phyloP scores from a whole-genome alignment of 2,797 vertebrate genomes.

The Coendou prehensilis region DNA sequence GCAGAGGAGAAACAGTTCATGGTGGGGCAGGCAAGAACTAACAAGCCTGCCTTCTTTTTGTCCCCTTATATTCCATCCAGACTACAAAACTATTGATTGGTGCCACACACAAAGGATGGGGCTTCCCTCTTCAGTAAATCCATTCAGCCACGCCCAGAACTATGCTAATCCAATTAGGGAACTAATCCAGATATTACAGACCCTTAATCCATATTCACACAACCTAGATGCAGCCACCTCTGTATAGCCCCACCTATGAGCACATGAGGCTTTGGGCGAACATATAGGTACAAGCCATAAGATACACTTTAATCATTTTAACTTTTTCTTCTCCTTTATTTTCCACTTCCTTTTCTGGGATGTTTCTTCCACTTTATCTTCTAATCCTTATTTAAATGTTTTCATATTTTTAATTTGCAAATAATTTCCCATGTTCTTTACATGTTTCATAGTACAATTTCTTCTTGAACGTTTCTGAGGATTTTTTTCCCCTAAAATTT shows the following conservation, averaged over 20 bases:
- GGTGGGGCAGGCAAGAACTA: not conserved
- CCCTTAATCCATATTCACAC: not conserved
- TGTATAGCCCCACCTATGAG: not conserved
- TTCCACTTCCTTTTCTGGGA: not conserved
- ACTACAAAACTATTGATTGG: not conserved
- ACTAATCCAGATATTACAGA: not conserved
- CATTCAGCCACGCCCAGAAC: not conserved
- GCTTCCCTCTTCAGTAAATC: not conserved
- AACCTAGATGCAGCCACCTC: not conserved
- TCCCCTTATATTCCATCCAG: not conserved
- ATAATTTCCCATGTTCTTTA: conserved; percentile 3
- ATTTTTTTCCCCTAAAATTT: not conserved
- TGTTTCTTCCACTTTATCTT: conserved; percentile 11
- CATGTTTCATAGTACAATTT: not conserved
- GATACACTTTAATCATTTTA: not conserved
- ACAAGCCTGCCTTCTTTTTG: not conserved
- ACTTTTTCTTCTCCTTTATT: not conserved
- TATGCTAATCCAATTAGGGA: not conserved
- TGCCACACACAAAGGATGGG: not conserved
- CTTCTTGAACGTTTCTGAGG: conserved; percentile 39
- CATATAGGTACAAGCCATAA: not conserved
- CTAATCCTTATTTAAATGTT: not conserved
- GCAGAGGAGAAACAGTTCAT: not conserved
- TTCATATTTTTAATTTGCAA: conserved; percentile 45
- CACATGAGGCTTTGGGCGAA: not conserved